Evolutionary conservation across 1,140 invertebrate genomes (phyloP).

Genomic region (Monochamus saltuarius): DNA sequence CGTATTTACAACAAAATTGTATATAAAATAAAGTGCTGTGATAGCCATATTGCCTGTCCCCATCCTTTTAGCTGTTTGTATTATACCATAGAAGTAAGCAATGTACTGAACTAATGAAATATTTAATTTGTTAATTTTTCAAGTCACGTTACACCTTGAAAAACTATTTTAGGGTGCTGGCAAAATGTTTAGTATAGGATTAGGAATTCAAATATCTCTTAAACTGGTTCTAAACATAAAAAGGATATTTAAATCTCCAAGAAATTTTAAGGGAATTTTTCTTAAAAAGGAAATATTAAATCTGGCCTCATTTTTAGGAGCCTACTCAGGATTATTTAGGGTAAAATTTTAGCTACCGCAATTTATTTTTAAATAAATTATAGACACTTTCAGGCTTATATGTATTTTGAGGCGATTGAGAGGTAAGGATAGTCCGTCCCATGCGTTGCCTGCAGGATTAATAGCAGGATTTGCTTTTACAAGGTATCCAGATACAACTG

Average conservation of each 20-base stretch:
- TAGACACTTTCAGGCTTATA: conserved; percentile 57
- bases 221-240: conserved; percentile 58
- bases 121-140: not conserved
- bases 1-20: conserved; percentile 55
- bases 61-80: conserved; percentile 64
- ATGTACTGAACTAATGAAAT: conserved; percentile 9
- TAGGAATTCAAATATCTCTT: conserved; percentile 60
- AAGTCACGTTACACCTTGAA: not conserved
- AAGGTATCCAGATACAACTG: conserved; percentile 67
- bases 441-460: conserved; percentile 65
- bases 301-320: conserved; percentile 64
- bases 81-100: conserved; percentile 58
- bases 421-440: conserved; percentile 59
- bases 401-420: conserved; percentile 60
- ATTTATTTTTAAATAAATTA: conserved; percentile 1
- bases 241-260: conserved; percentile 55
- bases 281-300: conserved; percentile 60
- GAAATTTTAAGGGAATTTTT: conserved; percentile 54
- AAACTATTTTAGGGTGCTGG: conserved; percentile 55
- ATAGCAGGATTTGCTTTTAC: conserved; percentile 63
- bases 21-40: conserved; percentile 54
- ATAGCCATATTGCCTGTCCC: conserved; percentile 59
- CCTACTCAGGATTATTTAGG: conserved; percentile 64
- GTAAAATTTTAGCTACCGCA: conserved; percentile 47
- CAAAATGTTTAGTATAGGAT: conserved; percentile 61